phyloP scores from a whole-genome alignment of 2,888 invertebrate species.

The Pemphredon lugubris region DNA sequence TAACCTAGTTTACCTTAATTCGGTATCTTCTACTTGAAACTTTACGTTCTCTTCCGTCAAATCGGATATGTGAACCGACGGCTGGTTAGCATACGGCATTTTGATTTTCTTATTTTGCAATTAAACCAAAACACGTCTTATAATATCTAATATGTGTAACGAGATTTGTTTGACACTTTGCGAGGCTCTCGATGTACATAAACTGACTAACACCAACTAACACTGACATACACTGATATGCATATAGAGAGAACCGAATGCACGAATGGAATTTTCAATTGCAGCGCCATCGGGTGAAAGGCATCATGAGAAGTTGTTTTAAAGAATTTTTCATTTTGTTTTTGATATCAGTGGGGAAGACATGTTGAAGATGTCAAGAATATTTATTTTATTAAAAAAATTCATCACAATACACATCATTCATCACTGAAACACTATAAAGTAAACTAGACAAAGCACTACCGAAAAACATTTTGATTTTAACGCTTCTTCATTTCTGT shows the following conservation, averaged over 20 bases:
- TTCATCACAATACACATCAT: constrained; percentile 38
- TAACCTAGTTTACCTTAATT: constrained; percentile 87
- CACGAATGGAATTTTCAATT: too few relatives aligned
- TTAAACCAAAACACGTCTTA: too few relatives aligned
- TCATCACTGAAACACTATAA: constrained; percentile 22
- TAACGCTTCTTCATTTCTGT: background rate
- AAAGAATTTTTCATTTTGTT: too few relatives aligned
- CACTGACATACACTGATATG: too few relatives aligned
- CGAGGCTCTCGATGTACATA: too few relatives aligned
- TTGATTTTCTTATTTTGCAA: background rate
- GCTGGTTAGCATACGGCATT: constrained; percentile 99
- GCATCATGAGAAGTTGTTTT: too few relatives aligned
- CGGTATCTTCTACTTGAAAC: constrained; percentile 98
- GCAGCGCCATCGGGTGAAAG: too few relatives aligned
- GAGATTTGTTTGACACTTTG: too few relatives aligned
- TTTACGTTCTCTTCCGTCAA: constrained; percentile 98
- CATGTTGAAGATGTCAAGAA: constrained; percentile 20
- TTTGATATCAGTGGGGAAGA: too few relatives aligned
- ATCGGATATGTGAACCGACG: constrained; percentile 97
- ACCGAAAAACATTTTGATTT: constrained; percentile 5
- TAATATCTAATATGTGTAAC: too few relatives aligned
- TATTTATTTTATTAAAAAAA: constrained; percentile 56
- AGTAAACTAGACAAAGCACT: constrained; percentile 22
- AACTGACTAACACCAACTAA: too few relatives aligned
- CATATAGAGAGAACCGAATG: too few relatives aligned